Percentiles rank a stretch among this genome's conserved stretches.
Conservation (phyloP, 2,113 vertebrate genomes). For the Cheirogaleus medius region DNA sequence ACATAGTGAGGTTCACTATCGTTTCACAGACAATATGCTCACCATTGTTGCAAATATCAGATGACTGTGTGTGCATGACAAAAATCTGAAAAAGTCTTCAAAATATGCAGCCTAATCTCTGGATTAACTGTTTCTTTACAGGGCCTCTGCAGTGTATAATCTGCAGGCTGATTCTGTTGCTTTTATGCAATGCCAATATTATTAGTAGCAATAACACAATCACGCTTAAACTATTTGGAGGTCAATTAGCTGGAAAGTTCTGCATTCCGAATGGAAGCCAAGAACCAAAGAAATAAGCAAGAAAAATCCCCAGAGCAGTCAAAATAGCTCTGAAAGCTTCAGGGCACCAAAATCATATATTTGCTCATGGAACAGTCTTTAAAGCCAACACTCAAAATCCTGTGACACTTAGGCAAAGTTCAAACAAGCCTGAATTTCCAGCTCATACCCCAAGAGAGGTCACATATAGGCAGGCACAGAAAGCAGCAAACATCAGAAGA, state of each 20-base stretch:
- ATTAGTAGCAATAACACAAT: slow-evolving; percentile 37
- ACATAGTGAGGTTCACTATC: neutral
- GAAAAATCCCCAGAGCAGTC: neutral
- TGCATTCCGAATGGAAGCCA: slow-evolving; percentile 40
- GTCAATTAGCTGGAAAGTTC: slow-evolving; percentile 50
- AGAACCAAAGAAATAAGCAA: neutral
- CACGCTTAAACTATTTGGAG: neutral
- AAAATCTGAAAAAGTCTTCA: slow-evolving; percentile 17
- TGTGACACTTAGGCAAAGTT: neutral
- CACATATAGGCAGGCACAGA: neutral
- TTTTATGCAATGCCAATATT: slow-evolving; percentile 52
- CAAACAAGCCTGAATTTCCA: neutral
- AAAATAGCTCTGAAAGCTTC: neutral
- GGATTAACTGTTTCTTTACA: slow-evolving; percentile 59
- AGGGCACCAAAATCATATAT: neutral
- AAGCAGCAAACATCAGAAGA: neutral
- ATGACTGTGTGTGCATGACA: neutral
- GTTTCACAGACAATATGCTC: neutral
- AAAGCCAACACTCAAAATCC: neutral
- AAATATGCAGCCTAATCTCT: slow-evolving; percentile 34
- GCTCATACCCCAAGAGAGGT: neutral
- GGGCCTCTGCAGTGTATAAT: neutral
- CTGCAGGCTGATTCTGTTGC: slow-evolving; percentile 16
- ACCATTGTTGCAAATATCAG: neutral
- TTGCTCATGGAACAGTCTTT: neutral